These are phyloP conservation scores for Littorina saxatilis DNA, from an alignment of 1,140 invertebrate species.

Conservation along the genomic window DNA sequence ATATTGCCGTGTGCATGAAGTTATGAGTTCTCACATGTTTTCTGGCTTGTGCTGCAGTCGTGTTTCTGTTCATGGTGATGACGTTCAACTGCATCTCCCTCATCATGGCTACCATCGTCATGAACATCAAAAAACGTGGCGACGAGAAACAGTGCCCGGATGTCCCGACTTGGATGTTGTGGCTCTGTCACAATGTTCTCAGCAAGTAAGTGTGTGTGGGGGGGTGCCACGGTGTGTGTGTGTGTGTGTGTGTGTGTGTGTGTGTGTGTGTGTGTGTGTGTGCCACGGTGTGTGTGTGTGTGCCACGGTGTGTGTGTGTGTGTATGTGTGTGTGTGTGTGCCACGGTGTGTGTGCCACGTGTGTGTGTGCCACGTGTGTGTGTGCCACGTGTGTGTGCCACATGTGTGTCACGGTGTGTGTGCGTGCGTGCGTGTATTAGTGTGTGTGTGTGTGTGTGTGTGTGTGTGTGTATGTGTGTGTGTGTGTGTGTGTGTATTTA, in stretches of 20 bases:
- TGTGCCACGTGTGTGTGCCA: too few species aligned
- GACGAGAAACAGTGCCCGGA: constrained; percentile 56
- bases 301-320: not conserved
- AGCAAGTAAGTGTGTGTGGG: constrained; percentile 37
- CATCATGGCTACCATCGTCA: constrained; percentile 69
- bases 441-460: not conserved
- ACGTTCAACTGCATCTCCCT: constrained; percentile 71
- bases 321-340: not conserved
- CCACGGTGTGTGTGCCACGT: too few species aligned
- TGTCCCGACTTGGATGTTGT: constrained; percentile 60
- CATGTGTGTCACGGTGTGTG: too few species aligned
- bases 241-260: too few species aligned
- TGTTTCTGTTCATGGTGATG: constrained; percentile 71
- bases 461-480: not conserved
- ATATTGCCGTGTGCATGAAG: not conserved
- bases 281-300: too few species aligned
- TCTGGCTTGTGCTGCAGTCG: constrained; percentile 50
- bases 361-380: too few species aligned
- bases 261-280: too few species aligned
- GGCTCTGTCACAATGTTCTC: constrained; percentile 59
- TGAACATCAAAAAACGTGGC: constrained; percentile 70
- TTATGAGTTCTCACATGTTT: too few species aligned
- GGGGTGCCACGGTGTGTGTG: too few species aligned
- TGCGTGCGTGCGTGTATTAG: not conserved
- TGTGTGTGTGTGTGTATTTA: not conserved